Conservation (phyloP, 2,888 invertebrate species). For the Fissipunctia ypsillon region DNA sequence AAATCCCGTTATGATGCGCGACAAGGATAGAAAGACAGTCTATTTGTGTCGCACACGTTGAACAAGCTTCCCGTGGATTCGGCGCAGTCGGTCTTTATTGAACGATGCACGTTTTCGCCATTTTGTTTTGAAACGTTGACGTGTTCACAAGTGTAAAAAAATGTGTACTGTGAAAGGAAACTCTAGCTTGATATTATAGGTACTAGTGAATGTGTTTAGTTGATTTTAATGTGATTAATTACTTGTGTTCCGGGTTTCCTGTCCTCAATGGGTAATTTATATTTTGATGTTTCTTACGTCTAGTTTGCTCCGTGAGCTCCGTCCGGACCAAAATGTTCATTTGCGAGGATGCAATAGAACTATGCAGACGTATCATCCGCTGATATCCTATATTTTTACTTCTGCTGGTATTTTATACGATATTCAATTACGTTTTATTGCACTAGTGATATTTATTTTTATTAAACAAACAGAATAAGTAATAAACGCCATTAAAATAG, state of each 20-base stretch:
- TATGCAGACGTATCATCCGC: conserved; percentile 46
- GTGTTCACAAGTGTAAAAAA: conserved; percentile 67
- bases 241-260: conserved; percentile 24
- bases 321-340: conserved; percentile 40
- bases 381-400: not conserved
- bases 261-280: conserved; percentile 62
- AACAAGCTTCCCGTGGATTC: conserved; percentile 40
- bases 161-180: conserved; percentile 61
- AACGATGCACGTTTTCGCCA: conserved; percentile 65
- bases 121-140: conserved; percentile 72
- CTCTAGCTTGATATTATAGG: conserved; percentile 43
- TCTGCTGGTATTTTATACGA: not conserved
- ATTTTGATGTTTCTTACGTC: conserved; percentile 19
- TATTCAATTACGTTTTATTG: not conserved
- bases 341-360: conserved; percentile 27
- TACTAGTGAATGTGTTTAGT: conserved; percentile 42
- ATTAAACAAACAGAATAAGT: not conserved
- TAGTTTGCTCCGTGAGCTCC: not conserved
- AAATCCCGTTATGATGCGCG: conserved; percentile 33
- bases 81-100: conserved; percentile 34
- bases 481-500: not conserved
- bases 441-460: not conserved
- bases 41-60: conserved; percentile 48
- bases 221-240: conserved; percentile 43
- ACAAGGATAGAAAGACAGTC: conserved; percentile 50